Evolutionary conservation across 2,797 vertebrate genomes (phyloP), one percentile per base, ranked within the genome.

Genomic region (Scolopax bukidnonensis): DNA sequence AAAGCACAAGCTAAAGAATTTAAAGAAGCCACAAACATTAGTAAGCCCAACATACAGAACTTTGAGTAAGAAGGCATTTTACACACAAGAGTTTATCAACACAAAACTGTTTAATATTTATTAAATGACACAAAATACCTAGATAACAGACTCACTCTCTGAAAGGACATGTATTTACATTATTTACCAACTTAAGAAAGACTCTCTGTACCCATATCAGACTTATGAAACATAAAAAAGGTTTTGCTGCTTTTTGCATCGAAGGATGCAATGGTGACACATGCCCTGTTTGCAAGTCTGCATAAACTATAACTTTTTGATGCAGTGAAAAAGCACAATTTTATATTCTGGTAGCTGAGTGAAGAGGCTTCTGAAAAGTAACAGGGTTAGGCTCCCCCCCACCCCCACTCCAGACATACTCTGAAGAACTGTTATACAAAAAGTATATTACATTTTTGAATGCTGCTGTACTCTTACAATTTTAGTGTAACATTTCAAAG

Each of bases 151-250:
- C 97, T 97, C 96, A 98, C 96, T 97, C 95, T 98, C 97, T 97
- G 96, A 97, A 97, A 98, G 97, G 98, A 98, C 97, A 98, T 94
- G 96, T 98, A 98, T 98, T 98, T 98, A 98, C 98, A 98, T 97
- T 98, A 97, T 98, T 98, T 98, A 97, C 95, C 97, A 98, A 98
- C 95, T 97, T 97, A 98, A 93, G 96, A 98, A 97, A 98, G 96
- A 97, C 97, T 97, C 94, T 97, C 95, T 97, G 95, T 97, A 97
- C 96, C 97, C 98, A 98, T 96, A 93, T 95, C 96, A 98, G 96
- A 97, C 92, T 96, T 97, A 96, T 93, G 97, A 98, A 98, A 97
- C 96, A 97, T 97, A 96, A 97, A 97, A 98, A 98, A 97, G 93
- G 90, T 97, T 97, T 96, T 93, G 95, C 84, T 96, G 95, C 89